Evolutionary conservation across 1,140 invertebrate species (phyloP), one percentile per base, ranked within the genome.

Genomic region (Trichomalopsis sarcophagae): DNA sequence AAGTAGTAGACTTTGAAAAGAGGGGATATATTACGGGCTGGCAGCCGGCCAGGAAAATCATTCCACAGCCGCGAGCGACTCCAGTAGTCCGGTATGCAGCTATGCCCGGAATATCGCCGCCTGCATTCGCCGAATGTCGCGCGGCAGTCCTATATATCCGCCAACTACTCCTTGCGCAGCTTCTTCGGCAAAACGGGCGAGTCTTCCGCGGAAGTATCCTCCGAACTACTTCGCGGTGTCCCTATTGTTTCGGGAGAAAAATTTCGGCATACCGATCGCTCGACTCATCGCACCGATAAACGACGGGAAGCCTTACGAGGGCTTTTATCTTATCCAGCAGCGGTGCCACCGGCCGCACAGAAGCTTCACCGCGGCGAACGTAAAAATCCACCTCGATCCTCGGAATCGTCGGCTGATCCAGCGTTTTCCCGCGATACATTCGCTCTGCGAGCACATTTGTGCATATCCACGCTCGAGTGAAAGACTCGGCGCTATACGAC

Each of bases 1-100:
- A n/a, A 14, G 11, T 27, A 14, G 30, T 30, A 27, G 73, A 68
- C 73, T 87, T 85, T 90, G 82, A 89, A 90, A 90, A 89, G 89
- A 87, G 86, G 86, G 85, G 88, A 90, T 89, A 89, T 87, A 89
- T 89, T 89, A 89, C 87, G 47, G 74, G 82, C 87, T 91, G 89
- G 90, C 89, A 55, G 82, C 50, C 66, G 84, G 86, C 89, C 89
- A 91, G 88, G 87, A 68, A 89, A 90, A 90, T 91, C 84, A 84
- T 85, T 86, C 86, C 75, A 76, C 75, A 81, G 74, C 69, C 79
- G 71, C 82, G 75, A 80, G 84, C 55, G 84, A 62, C 86, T 81
- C 77, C 84, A 82, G 62, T 21, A 62, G 55, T 62, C 6, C 81
- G 74, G 73, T 84, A 87, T 86, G 44, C 82, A 55, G 68, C 85